Conservation (phyloP, 2,113 vertebrate species). For the Melanerpes formicivorus region DNA sequence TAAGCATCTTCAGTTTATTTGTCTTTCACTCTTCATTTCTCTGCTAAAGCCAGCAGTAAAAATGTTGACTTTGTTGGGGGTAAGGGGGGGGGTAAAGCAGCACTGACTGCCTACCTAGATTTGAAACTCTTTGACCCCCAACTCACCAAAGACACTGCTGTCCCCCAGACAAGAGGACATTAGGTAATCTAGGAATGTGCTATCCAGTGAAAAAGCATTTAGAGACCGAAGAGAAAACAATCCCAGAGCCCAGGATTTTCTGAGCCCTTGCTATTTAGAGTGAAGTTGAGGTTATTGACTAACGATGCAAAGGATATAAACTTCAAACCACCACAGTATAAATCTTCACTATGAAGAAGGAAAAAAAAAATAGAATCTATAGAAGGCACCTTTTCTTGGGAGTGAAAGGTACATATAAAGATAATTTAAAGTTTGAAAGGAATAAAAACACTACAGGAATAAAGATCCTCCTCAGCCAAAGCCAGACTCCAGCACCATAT, state of each 20-base stretch:
- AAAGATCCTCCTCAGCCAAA: constrained; percentile 43
- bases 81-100: not conserved
- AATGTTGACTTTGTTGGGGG: not conserved
- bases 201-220: not conserved
- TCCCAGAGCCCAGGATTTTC: not conserved
- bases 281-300: constrained; percentile 43
- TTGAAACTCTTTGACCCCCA: not conserved
- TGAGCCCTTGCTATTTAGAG: not conserved
- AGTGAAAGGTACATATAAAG: constrained; percentile 47
- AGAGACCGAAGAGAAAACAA: constrained; percentile 4
- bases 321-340: constrained; percentile 31
- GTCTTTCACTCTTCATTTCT: not conserved
- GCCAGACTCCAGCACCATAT: constrained; percentile 14
- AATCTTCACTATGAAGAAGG: constrained; percentile 42
- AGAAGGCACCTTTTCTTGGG: not conserved
- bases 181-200: not conserved
- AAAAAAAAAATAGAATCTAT: constrained; percentile 29
- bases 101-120: not conserved
- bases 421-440: constrained; percentile 60
- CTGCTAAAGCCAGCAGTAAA: not conserved
- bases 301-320: constrained; percentile 4
- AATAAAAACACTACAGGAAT: constrained; percentile 35
- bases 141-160: not conserved
- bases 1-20: not conserved
- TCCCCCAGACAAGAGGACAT: not conserved